Conservation (phyloP, 2,888 invertebrate genomes). For the Falcaria lacertinaria region DNA sequence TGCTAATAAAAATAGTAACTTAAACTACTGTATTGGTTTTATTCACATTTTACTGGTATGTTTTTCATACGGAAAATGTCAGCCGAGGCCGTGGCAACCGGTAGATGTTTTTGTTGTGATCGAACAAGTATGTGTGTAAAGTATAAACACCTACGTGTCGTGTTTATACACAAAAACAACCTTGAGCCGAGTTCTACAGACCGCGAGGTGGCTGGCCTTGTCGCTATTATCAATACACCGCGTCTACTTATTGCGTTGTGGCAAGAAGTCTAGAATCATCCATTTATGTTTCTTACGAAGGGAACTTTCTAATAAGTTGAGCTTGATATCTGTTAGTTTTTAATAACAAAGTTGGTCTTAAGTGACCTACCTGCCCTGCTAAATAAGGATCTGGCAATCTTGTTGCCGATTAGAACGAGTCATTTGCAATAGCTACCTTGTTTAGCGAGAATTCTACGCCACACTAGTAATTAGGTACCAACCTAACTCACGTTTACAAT, state of each 20-base stretch:
- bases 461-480: no score
- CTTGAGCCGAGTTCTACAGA: constrained; percentile 45
- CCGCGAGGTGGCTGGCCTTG: constrained; percentile 51
- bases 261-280: no score
- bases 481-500: no score
- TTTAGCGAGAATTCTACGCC: no score
- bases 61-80: constrained; percentile 19
- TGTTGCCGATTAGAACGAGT: no score
- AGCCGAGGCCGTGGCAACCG: constrained; percentile 26
- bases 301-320: no score
- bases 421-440: no score
- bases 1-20: constrained; percentile 54
- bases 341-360: no score
- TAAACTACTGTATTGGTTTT: constrained; percentile 39
- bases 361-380: no score
- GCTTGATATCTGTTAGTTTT: no score
- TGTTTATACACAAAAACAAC: constrained; percentile 77
- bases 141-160: constrained; percentile 12
- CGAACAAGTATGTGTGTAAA: constrained; percentile 16
- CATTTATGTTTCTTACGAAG: no score
- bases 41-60: constrained; percentile 3
- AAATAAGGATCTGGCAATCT: no score
- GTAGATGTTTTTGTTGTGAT: constrained; percentile 19
- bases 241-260: constrained; percentile 32
- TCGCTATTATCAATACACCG: constrained; percentile 27